Conservation (phyloP, 2,113 vertebrate genomes). For the Strigops habroptila region DNA sequence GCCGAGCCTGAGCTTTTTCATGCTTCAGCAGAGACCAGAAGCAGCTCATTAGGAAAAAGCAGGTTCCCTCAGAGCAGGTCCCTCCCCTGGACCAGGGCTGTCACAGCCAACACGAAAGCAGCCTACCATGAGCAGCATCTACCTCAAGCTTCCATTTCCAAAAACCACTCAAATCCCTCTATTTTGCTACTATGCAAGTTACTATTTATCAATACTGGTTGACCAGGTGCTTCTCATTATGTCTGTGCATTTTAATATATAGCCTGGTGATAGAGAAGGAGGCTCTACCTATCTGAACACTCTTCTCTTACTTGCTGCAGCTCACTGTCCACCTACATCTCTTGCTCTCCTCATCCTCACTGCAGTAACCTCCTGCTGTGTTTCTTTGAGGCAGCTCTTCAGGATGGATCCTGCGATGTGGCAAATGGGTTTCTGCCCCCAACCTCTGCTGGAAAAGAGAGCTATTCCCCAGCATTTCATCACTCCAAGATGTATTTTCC, state of each 20-base stretch:
- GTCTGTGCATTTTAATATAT: not conserved
- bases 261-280: not conserved
- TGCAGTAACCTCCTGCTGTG: not conserved
- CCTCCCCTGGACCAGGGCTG: not conserved
- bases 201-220: not conserved
- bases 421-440: not conserved
- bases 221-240: not conserved
- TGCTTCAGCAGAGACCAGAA: not conserved
- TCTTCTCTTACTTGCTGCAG: not conserved
- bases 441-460: not conserved
- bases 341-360: not conserved
- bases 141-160: not conserved
- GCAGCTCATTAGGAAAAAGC: not conserved
- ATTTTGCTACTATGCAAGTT: not conserved
- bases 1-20: fast-evolving
- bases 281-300: not conserved
- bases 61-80: not conserved
- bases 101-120: fast-evolving
- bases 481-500: not conserved
- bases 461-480: not conserved
- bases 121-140: not conserved
- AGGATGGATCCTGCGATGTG: not conserved
- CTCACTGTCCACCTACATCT: not conserved
- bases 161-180: not conserved
- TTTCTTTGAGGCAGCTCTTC: not conserved